Evolutionary conservation across 2,888 invertebrate species (phyloP), one percentile per base, ranked within the genome.

Genomic region (Tetheella fluctuosa): DNA sequence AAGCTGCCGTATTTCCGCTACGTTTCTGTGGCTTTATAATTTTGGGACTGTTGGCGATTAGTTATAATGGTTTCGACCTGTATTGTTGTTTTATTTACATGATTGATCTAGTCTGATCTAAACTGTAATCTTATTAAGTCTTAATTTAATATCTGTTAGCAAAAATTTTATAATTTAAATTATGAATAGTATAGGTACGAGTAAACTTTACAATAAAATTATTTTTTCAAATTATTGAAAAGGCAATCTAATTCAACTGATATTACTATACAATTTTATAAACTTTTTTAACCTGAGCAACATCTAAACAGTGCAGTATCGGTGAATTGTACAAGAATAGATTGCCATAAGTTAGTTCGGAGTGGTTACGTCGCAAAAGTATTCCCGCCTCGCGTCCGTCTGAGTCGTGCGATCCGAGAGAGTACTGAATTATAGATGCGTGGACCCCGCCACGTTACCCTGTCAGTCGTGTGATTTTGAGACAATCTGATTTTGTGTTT

Each of bases 401-500:
- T 20, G 30, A 23, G 30, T 54, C 62, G 63, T 62, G 58, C 74
- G 76, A 69, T 76, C 76, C 77, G 76, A 74, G 69, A 74, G 74
- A 71, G 76, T 69, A 61, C 66, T 93, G 92, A 90, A 92, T 92
- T 90, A 92, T 92, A 91, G 79, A 93, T 93, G 86, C 81, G 84
- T 77, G 79, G 81, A 78, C 79, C 74, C 81, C 70, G 83, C 79
- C 84, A 74, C 83, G 85, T 81, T 79, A 83, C 81, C 76, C 83
- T 82, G 88, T 86, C 89, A 86, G 82, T 89, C 86, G 89, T 89
- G 91, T 91, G 91, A 91, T 92, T 90, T 90, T 87, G 89, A 91
- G 93, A 91, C 92, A 91, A 93, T 91, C 90, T 91, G 93, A 93
- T 92, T 90, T 90, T 84, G 89, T 86, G 83, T 85, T 80, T 80